These are phyloP conservation scores for Dicrostonyx torquatus DNA, from an alignment of 2,797 vertebrate species.

Conservation along the genomic window DNA sequence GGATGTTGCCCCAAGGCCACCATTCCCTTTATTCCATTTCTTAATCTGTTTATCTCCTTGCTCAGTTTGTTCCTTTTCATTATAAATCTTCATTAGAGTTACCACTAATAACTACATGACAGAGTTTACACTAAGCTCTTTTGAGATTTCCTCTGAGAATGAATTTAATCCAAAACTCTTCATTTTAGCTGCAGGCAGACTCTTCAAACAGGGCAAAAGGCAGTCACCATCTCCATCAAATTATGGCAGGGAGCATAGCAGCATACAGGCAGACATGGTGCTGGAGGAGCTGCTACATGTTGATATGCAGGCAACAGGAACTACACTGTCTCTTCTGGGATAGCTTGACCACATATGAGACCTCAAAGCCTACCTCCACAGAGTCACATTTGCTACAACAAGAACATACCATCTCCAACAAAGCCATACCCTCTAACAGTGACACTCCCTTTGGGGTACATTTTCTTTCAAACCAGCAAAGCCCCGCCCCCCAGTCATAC, in stretches of 20 bases:
- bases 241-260: background rate
- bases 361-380: background rate
- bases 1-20: no score
- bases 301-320: background rate
- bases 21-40: no score
- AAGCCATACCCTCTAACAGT: background rate
- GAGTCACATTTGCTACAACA: background rate
- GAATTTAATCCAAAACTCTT: no score
- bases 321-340: background rate
- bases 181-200: no score
- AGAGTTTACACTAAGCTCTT: no score
- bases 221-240: no score
- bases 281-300: background rate
- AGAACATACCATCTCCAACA: background rate
- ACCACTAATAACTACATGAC: no score
- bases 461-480: background rate
- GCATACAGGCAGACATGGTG: background rate
- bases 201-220: no score
- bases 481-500: background rate
- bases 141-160: no score
- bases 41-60: no score
- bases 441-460: background rate
- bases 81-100: no score
- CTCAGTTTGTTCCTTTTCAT: no score
- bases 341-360: background rate